A percentile compares a stretch with the other conserved stretches of the same genome.
Evolutionary conservation across 2,888 invertebrate genomes (phyloP).

Genomic region (Diarsia brunnea): DNA sequence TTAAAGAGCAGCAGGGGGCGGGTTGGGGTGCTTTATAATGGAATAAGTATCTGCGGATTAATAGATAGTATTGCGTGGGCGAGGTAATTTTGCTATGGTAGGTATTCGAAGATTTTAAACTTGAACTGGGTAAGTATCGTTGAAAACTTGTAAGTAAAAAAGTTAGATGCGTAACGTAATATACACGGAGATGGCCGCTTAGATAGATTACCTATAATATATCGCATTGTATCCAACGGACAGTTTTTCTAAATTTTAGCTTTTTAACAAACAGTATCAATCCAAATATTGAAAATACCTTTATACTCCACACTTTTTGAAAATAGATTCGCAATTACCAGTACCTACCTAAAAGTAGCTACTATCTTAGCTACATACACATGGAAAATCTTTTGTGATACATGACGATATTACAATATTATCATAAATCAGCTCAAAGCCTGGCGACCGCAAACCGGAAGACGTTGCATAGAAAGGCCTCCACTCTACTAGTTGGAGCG

Average conservation of each 20-base stretch:
- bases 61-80: constrained; percentile 36
- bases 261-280: background rate
- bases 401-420: background rate
- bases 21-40: constrained; percentile 60
- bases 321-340: background rate
- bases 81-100: constrained; percentile 21
- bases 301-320: background rate
- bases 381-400: background rate
- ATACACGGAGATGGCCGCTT: background rate
- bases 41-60: constrained; percentile 56
- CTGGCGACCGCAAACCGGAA: too few relatives aligned
- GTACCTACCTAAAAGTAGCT: background rate
- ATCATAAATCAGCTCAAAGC: background rate
- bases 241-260: background rate
- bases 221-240: background rate
- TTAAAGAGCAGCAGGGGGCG: constrained; percentile 78
- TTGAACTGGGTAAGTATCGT: background rate
- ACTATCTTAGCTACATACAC: background rate
- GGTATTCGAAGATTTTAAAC: background rate
- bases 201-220: too few relatives aligned
- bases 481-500: too few relatives aligned
- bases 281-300: background rate
- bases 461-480: too few relatives aligned
- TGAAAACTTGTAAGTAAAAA: background rate
- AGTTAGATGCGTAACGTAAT: background rate